Conservation (phyloP, 2,797 vertebrate species). For the Notolabrus celidotus region DNA sequence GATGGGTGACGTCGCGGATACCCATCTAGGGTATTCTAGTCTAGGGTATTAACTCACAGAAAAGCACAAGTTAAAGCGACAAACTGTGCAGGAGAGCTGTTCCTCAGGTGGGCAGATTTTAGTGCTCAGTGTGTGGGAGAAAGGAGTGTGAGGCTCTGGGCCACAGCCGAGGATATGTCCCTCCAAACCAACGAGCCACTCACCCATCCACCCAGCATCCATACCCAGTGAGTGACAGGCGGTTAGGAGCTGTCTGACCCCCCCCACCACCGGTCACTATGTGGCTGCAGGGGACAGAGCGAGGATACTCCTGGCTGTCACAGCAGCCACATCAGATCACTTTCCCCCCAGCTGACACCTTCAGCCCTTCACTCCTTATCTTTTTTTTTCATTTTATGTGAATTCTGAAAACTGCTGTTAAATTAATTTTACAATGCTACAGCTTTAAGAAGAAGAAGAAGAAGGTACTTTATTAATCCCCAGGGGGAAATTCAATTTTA, state of each 20-base stretch:
- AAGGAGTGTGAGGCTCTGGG: conserved; percentile 32
- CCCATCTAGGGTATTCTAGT: no score
- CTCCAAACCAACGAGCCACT: conserved; percentile 46
- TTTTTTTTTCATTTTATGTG: conserved; percentile 12
- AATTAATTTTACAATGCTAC: not conserved
- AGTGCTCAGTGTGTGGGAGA: not conserved
- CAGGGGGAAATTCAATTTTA: no score
- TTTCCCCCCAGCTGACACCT: conserved; percentile 58
- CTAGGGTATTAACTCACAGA: no score
- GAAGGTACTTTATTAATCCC: no score
- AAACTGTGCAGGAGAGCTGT: conserved; percentile 4
- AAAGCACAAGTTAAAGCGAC: not conserved
- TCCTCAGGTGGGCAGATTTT: not conserved
- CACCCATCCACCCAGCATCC: conserved; percentile 3
- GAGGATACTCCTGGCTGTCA: conserved; percentile 60
- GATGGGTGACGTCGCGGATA: no score
- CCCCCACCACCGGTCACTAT: conserved; percentile 54
- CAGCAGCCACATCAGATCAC: conserved; percentile 63
- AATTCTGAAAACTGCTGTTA: conserved; percentile 19
- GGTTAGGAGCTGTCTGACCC: conserved; percentile 70
- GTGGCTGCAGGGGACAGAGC: conserved; percentile 69
- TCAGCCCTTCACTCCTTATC: not conserved
- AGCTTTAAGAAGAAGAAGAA: no score
- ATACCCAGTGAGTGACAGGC: conserved; percentile 66
- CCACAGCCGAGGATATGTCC: conserved; percentile 33